These are phyloP conservation scores for Sarcophaga subvicina DNA, from an alignment of 2,888 invertebrate species.

Conservation along the genomic window DNA sequence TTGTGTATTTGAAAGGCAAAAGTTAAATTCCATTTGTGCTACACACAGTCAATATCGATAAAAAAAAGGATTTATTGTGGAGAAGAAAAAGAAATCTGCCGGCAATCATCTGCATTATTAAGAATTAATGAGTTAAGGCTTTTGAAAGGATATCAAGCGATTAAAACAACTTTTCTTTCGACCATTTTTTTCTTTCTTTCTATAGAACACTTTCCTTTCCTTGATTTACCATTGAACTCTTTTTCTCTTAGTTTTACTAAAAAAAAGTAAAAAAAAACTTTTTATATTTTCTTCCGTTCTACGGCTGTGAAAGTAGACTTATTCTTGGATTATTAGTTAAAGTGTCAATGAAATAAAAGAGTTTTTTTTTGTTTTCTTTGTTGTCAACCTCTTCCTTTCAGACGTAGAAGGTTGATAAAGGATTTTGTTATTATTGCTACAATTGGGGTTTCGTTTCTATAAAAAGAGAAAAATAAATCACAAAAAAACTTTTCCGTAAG, in stretches of 20 bases:
- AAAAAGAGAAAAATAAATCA: background rate
- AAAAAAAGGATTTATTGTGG: slow-evolving; percentile 46
- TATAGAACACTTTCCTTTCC: slow-evolving; percentile 14
- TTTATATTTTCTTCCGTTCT: background rate
- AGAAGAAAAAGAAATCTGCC: slow-evolving; percentile 38
- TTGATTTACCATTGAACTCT: background rate
- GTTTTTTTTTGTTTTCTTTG: slow-evolving; percentile 24
- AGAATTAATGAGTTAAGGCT: slow-evolving; percentile 68
- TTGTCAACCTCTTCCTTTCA: background rate
- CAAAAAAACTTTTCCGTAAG: background rate
- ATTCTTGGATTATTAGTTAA: slow-evolving; percentile 66
- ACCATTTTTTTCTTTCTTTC: background rate
- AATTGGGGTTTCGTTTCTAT: background rate
- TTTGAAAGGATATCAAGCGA: slow-evolving; percentile 58
- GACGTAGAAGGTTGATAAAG: slow-evolving; percentile 6
- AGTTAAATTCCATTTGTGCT: slow-evolving; percentile 30
- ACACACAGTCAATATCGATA: slow-evolving; percentile 1
- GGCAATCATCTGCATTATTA: slow-evolving; percentile 68
- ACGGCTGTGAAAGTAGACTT: slow-evolving; percentile 34
- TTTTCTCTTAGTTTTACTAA: background rate
- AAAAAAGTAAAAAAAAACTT: slow-evolving; percentile 27
- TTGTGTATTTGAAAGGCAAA: slow-evolving; percentile 1
- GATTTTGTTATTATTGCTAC: slow-evolving; percentile 10
- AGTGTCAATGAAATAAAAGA: slow-evolving; percentile 65
- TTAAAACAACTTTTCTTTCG: slow-evolving; percentile 54